Conservation (phyloP, 2,797 vertebrate species). For the Onychomys torridus region DNA sequence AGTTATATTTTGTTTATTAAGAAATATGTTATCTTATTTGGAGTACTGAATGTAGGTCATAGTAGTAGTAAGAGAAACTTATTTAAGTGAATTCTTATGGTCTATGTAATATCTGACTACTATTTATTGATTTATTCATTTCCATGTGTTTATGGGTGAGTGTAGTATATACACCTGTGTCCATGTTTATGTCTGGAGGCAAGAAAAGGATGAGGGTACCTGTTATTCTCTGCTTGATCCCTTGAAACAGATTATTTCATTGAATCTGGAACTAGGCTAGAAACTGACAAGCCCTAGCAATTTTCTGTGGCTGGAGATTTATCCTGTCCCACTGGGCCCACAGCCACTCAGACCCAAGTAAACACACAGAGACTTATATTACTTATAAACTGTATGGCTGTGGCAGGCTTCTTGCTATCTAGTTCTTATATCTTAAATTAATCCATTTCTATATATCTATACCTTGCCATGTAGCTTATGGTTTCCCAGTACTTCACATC, state of each 20-base stretch:
- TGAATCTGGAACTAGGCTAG: not conserved
- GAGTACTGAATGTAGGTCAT: not conserved
- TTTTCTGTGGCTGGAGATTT: no score
- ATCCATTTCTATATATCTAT: no score
- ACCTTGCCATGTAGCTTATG: no score
- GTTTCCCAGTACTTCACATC: no score
- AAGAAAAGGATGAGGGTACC: not conserved
- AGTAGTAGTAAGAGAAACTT: not conserved
- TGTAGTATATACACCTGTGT: not conserved
- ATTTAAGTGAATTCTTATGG: not conserved
- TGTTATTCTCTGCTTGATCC: not conserved
- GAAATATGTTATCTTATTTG: not conserved
- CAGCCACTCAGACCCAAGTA: no score
- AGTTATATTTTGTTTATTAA: not conserved
- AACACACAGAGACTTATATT: no score
- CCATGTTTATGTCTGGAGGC: not conserved
- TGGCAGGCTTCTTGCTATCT: no score
- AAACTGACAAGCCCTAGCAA: not conserved
- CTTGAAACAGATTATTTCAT: not conserved
- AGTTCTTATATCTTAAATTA: no score
- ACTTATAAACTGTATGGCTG: no score
- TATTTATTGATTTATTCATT: not conserved
- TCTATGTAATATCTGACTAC: not conserved
- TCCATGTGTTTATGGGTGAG: not conserved
- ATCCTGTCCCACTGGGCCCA: no score